Percentiles rank a stretch among this genome's conserved stretches.
Conservation (phyloP, 2,113 vertebrate species). For the Rhynchomys soricoides region DNA sequence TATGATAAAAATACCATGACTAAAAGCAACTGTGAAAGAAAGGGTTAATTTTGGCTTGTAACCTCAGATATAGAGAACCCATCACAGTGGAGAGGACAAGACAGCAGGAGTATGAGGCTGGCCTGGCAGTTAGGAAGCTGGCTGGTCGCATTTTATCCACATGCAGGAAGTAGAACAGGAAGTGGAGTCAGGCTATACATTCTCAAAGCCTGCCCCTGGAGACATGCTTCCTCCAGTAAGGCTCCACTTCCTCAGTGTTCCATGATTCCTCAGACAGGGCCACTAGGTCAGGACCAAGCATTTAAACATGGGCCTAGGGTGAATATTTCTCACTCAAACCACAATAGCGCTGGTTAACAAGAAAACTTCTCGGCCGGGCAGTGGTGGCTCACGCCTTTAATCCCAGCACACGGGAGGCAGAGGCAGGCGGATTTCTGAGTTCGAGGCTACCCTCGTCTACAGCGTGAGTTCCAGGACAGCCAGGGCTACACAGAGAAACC, state of each 20-base stretch:
- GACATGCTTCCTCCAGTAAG: not conserved
- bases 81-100: not conserved
- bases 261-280: not conserved
- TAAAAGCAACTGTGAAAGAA: not conserved
- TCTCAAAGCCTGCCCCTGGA: not conserved
- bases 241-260: not conserved
- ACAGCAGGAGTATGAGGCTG: not conserved
- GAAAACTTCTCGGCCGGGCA: not conserved
- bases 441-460: too few species aligned
- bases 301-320: not conserved
- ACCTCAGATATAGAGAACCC: not conserved
- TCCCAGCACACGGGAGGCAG: too few species aligned
- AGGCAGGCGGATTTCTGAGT: too few species aligned
- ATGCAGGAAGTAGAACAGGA: not conserved
- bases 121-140: not conserved
- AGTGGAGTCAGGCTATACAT: too few species aligned
- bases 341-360: not conserved
- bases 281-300: not conserved
- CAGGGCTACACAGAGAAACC: too few species aligned
- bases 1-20: not conserved
- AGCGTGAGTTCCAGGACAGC: too few species aligned
- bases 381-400: too few species aligned
- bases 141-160: not conserved
- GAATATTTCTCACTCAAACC: not conserved
- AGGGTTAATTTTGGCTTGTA: not conserved